A percentile compares a stretch with the other conserved stretches of the same genome.
Conservation (phyloP, 2,797 vertebrate species). For the Hylomyscus alleni region DNA sequence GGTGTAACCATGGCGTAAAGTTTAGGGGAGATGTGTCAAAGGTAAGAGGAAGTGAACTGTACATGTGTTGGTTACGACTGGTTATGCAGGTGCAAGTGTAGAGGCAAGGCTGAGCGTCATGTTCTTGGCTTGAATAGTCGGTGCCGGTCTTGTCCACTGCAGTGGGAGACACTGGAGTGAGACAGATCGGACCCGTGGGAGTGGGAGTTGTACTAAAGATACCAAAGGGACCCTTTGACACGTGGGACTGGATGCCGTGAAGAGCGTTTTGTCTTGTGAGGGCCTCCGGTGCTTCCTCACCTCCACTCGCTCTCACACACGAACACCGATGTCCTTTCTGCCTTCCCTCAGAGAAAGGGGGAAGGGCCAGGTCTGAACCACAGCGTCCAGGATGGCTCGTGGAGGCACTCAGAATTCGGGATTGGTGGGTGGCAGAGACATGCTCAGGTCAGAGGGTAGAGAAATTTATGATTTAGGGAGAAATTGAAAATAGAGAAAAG, state of each 20-base stretch:
- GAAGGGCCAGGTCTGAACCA: constrained; percentile 4
- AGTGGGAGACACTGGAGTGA: not conserved
- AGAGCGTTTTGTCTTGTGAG: not conserved
- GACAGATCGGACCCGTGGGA: not conserved
- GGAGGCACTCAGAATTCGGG: not conserved
- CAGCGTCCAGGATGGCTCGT: not conserved
- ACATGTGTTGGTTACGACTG: not conserved
- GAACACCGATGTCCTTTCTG: not conserved
- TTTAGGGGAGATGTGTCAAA: not conserved
- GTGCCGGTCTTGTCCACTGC: not conserved
- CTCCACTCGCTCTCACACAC: not conserved
- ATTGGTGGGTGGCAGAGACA: not conserved
- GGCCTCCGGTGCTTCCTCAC: not conserved
- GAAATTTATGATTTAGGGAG: not conserved
- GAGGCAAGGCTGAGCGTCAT: not conserved
- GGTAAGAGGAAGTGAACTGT: not conserved
- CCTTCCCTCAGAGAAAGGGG: not conserved
- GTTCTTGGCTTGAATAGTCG: not conserved
- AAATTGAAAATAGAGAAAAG: not conserved
- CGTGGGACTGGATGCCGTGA: not conserved
- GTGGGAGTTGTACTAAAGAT: not conserved
- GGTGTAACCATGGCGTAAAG: not conserved
- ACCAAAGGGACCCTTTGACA: not conserved
- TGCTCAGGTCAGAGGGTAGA: not conserved
- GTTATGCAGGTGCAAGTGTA: not conserved